Percentiles rank a stretch among this genome's conserved stretches.
These are phyloP conservation scores for Acronicta alni DNA, from an alignment of 2,888 invertebrate species.

Conservation along the genomic window DNA sequence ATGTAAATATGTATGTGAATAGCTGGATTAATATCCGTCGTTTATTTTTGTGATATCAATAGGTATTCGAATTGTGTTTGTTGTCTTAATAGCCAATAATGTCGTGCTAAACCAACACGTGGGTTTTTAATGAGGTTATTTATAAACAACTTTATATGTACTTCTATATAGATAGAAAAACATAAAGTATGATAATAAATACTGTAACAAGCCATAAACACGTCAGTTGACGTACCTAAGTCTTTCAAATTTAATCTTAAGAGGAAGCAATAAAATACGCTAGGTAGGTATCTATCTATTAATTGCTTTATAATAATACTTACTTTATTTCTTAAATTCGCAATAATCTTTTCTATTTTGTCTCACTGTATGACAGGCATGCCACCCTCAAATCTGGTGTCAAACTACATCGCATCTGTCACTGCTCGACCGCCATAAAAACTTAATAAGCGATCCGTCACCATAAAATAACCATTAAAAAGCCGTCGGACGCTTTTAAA, in stretches of 20 bases:
- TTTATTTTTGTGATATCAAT: constrained; percentile 34
- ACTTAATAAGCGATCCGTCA: constrained; percentile 89
- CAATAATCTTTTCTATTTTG: constrained; percentile 6
- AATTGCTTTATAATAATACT: too few species aligned
- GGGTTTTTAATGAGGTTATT: constrained; percentile 16
- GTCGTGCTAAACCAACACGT: neutral
- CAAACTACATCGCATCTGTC: constrained; percentile 88
- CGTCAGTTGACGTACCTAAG: neutral
- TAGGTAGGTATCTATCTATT: too few species aligned
- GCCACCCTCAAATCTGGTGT: constrained; percentile 84
- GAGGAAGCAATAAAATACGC: too few species aligned
- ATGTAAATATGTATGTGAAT: constrained; percentile 48
- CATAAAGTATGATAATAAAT: neutral
- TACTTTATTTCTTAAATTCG: constrained; percentile 22
- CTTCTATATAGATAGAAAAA: neutral
- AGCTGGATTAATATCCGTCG: constrained; percentile 44
- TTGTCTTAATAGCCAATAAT: constrained; percentile 26
- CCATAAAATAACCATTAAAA: constrained; percentile 89
- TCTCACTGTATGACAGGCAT: constrained; percentile 21
- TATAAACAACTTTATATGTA: constrained; percentile 1
- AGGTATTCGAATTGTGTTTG: constrained; percentile 39
- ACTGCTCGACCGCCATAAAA: constrained; percentile 82
- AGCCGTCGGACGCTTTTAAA: constrained; percentile 88
- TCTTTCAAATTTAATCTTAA: neutral
- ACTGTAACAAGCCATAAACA: constrained; percentile 2